Evolutionary conservation across 2,113 vertebrate genomes (phyloP), one percentile per base, ranked within the genome.

Genomic region (Procavia capensis): DNA sequence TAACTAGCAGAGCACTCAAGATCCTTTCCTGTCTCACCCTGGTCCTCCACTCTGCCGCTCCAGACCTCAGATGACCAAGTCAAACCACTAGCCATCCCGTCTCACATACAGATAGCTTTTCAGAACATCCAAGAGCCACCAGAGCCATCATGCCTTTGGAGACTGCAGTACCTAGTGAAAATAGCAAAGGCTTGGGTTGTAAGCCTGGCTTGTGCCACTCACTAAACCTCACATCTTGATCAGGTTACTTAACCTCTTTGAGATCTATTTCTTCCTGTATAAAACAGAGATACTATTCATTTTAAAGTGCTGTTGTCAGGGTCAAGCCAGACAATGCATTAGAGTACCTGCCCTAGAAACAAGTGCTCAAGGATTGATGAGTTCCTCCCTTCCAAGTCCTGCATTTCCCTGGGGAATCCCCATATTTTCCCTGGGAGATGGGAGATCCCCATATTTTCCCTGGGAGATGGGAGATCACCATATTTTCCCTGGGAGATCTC

Each of bases 161-260:
- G 9, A n/a, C 24, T 36, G 0, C 13, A 72, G 2, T 39, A 8
- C 14, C 16, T 1, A 19, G 22, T 68, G 57, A 85, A 85, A 78
- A 78, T 61, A 82, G 74, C 61, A 74, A 59, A 92, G 64, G 43
- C 36, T n/a, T 75, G 25, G 29, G 11, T 59, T 86, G 39, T 24
- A 61, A 63, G 79, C 61, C 80, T 41, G 78, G 57, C 17, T 81
- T 83, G n/a, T 43, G 75, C 31, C 63, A 90, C 63, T 84, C 41
- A 39, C 5, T 59, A 85, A 93, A 72, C 22, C 74, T 88, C 70
- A 57, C 43, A 85, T 34, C 24, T 80, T 90, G 20, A 90, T 7
- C 29, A 85, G 90, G 43, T 82, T 72, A 86, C 72, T 96, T 85
- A 92, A 90, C 45, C 45, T 47, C 50, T 92, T 57, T 50, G 59